phyloP scores from a whole-genome alignment of 2,113 vertebrate species.

The Vireo altiloquus region DNA sequence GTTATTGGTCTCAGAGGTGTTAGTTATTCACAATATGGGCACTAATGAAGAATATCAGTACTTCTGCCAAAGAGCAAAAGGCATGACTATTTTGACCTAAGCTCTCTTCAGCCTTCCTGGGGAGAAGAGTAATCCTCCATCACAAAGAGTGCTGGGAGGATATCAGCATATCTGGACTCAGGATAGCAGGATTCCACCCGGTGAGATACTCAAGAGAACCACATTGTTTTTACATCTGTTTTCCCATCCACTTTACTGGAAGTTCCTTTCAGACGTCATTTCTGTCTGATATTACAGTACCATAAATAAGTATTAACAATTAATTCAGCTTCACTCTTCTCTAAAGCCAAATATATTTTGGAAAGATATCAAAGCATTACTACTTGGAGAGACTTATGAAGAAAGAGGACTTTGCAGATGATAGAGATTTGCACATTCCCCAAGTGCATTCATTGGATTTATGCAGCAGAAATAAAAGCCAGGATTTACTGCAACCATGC shows the following conservation, averaged over 20 bases:
- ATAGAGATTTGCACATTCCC: not conserved
- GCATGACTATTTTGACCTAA: not conserved
- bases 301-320: not conserved
- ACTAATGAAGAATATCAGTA: not conserved
- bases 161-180: not conserved
- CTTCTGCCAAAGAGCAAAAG: not conserved
- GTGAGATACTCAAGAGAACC: not conserved
- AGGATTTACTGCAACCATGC: not conserved
- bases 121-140: not conserved
- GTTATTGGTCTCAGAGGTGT: not conserved
- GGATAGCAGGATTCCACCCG: not conserved
- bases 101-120: not conserved
- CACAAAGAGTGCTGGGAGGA: not conserved
- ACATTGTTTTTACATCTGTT: not conserved
- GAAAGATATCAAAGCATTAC: conserved; percentile 30
- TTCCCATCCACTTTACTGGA: not conserved
- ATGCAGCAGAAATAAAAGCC: not conserved
- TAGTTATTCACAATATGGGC: not conserved
- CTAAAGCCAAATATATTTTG: conserved; percentile 17
- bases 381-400: conserved; percentile 8
- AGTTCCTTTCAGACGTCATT: not conserved
- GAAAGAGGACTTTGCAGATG: not conserved
- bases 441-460: not conserved
- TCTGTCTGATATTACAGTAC: not conserved
- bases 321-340: conserved; percentile 2